Evolutionary conservation across 2,888 invertebrate species (phyloP), one percentile per base, ranked within the genome.

Genomic region (Heliconius charithonia): DNA sequence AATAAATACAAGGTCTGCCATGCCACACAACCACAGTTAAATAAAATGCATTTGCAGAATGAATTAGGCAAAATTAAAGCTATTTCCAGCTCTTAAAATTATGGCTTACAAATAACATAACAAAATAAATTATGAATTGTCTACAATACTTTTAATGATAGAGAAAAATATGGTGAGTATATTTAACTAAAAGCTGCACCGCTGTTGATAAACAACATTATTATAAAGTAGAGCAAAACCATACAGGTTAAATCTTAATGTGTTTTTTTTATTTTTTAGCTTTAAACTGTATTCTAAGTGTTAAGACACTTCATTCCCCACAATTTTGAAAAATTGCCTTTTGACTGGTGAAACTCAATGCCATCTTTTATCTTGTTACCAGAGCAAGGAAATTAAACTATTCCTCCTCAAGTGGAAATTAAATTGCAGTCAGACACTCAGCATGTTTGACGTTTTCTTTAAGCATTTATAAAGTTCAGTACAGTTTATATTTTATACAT

Each of bases 11-110:
- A 29, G 56, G 71, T 32, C 59, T 56, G 32, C 29, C 29, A 72
- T 22, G n/a, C 32, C 32, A 72, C 56, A 72, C 71, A 72, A 72
- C 71, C 71, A 56, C 71, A 13, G 71, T 29, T 51, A 29, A 27
- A n/a, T 29, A 72, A 71, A 59, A 71, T 56, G 51, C 71, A 9
- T 25, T 71, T 71, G 25, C 51, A 71, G 56, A 72, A 72, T n/a
- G 4, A 72, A 72, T 72, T n/a, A 59, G 56, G n/a, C 56, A 71
- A 72, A 72, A 72, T 72, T 72, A 72, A 72, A 72, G 71, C 71
- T 71, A 32, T 56, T 71, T 41, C 12, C 29, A 71, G 71, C 71
- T 72, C 56, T 72, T 72, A 59, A 59, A 72, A 59, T 59, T 59
- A 72, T 72, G 6, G n/a, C 32, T 72, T 72, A 72, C n/a, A 56